These are phyloP conservation scores for Pseudomugil tenellus DNA, from an alignment of 2,797 vertebrate species.

Conservation along the genomic window DNA sequence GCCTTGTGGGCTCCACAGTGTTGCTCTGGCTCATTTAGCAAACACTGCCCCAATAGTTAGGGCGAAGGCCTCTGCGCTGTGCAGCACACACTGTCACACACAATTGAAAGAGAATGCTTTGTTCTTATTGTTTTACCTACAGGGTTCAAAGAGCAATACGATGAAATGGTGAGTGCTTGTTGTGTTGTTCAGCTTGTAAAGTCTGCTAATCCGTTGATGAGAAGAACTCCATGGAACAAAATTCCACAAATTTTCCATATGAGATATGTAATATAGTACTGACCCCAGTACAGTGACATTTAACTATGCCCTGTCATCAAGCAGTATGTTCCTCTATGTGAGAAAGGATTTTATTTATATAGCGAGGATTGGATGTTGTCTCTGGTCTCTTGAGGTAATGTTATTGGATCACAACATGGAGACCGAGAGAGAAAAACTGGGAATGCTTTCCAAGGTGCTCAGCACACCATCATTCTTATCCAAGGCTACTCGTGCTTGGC, in stretches of 20 bases:
- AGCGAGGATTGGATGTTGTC: slow-evolving; percentile 48
- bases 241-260: background rate
- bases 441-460: slow-evolving; percentile 48
- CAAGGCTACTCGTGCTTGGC: slow-evolving; percentile 29
- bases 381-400: slow-evolving; percentile 56
- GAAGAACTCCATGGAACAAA: slow-evolving; percentile 6
- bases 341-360: slow-evolving; percentile 58
- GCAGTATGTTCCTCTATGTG: slow-evolving; percentile 50
- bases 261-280: background rate
- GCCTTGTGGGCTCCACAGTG: slow-evolving; percentile 69
- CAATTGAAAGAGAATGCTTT: slow-evolving; percentile 69
- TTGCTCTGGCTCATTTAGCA: slow-evolving; percentile 74
- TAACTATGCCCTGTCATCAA: slow-evolving; percentile 41
- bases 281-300: slow-evolving; percentile 10
- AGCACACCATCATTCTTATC: slow-evolving; percentile 31
- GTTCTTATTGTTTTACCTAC: slow-evolving; percentile 61
- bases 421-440: slow-evolving; percentile 41
- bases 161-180: slow-evolving; percentile 45
- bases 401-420: slow-evolving; percentile 63
- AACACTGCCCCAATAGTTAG: slow-evolving; percentile 67
- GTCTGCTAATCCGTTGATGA: slow-evolving; percentile 16
- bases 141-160: slow-evolving; percentile 56
- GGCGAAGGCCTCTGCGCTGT: slow-evolving; percentile 60
- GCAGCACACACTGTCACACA: slow-evolving; percentile 66
- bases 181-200: slow-evolving; percentile 49